Base-by-base conservation (phyloP, 92 coral and sea anemone species). In the Pocillopora grandis region DNA sequence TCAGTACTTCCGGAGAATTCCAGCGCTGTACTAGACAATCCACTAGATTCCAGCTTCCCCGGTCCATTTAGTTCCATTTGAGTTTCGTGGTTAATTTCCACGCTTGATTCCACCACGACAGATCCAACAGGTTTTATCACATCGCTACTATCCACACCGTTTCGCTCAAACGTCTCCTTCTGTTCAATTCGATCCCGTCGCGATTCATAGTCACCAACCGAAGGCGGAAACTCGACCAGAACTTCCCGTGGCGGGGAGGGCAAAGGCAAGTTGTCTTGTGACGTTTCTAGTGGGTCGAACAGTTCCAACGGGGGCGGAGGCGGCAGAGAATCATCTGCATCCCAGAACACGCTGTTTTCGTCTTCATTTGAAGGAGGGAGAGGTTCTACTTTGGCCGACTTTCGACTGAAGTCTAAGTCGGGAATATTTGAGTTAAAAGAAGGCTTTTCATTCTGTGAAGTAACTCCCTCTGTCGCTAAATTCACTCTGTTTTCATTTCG, bases 241-340 rank as follows among this genome's bases (percentile, higher is more conserved):
- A 87, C 90, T 64, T 94, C 93, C 85, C 81, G 83, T 65, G 98
- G 93, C 48, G 98, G 98, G 72, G 95, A 87, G 15, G 98, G 98
- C 15, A 94, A 65, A 76, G 98, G 98, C 58, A 94, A 77, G 90
- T 66, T 89, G 87, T 94, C 98, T 19, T 92, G 88, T 6, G 93
- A 92, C 19, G 90, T 89, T 42, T 91, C 92, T 17, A 84, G 84
- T 2, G 91, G 88, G 79, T 81, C 83, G 36, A 80, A 58, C 58
- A 76, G 62, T 60, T 78, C 66, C 75, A 85, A 76, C 1, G 98
- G 98, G 56, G 98, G 98, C 17, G 95, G 98, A 59, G 96, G 96
- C 58, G 95, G 97, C 16, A 94, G 85, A 10, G 92, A 87, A 48
- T 94, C 95, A 55, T 92, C 92, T 12, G 83, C 69, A 75, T 88